phyloP scores from a whole-genome alignment of 2,113 vertebrate genomes.

The Bos javanicus region DNA sequence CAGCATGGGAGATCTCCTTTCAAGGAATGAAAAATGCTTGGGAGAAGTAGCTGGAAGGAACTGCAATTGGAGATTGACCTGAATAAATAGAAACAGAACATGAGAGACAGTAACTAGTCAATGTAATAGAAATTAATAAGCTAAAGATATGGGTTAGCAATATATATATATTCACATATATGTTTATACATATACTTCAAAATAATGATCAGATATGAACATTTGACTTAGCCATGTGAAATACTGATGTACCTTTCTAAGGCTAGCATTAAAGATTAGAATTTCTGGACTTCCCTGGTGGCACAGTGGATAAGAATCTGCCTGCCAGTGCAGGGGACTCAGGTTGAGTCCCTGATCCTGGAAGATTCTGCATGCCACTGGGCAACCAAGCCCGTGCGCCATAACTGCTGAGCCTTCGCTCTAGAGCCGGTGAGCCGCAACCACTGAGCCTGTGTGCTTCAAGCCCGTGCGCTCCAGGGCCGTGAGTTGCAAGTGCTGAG shows the following conservation, averaged over 20 bases:
- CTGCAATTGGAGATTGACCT: neutral
- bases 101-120: neutral
- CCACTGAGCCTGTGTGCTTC: neutral
- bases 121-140: neutral
- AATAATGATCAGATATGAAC: neutral
- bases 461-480: neutral
- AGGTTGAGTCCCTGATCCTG: neutral
- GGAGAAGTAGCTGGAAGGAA: neutral
- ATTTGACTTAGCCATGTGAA: neutral
- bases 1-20: slow-evolving; percentile 47
- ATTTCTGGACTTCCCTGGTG: neutral
- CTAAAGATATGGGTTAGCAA: neutral
- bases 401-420: neutral
- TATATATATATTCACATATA: neutral
- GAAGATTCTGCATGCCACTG: neutral
- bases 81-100: neutral
- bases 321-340: neutral
- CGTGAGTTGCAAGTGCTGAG: neutral
- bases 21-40: slow-evolving; percentile 5
- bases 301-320: neutral
- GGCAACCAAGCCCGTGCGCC: neutral
- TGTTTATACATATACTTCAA: neutral
- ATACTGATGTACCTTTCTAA: neutral
- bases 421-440: accelerated
- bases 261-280: neutral